A percentile compares a stretch with the other conserved stretches of the same genome.
These are phyloP conservation scores for Dinoponera quadriceps DNA, from an alignment of 1,140 invertebrate species.

Conservation along the genomic window DNA sequence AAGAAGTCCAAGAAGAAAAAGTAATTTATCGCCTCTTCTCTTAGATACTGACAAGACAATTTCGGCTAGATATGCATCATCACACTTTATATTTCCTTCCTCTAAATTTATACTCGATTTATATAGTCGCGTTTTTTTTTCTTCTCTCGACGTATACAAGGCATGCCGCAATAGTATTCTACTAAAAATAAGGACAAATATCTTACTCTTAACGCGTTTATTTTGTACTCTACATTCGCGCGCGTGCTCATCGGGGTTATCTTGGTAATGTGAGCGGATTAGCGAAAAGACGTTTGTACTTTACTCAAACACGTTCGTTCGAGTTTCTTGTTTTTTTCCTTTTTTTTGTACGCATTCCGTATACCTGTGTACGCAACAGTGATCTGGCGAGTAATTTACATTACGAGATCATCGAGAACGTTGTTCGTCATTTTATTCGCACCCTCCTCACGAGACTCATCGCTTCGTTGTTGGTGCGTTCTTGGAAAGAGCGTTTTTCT, in stretches of 20 bases:
- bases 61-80: slow-evolving; percentile 37
- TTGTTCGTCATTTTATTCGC: neutral
- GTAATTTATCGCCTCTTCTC: slow-evolving; percentile 47
- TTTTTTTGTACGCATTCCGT: neutral
- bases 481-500: slow-evolving; percentile 1
- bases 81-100: neutral
- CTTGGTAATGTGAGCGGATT: neutral
- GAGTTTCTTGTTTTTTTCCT: neutral
- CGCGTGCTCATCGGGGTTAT: neutral
- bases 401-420: neutral
- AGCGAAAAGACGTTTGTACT: slow-evolving; percentile 11
- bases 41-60: slow-evolving; percentile 14
- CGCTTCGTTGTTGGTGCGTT: neutral
- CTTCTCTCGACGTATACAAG: neutral
- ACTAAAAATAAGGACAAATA: slow-evolving; percentile 17
- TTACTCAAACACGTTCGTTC: slow-evolving; percentile 39
- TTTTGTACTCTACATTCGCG: slow-evolving; percentile 41
- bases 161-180: slow-evolving; percentile 30
- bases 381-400: slow-evolving; percentile 25
- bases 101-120: slow-evolving; percentile 10
- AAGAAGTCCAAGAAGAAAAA: slow-evolving; percentile 85
- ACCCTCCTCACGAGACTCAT: neutral
- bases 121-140: slow-evolving; percentile 4
- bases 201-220: slow-evolving; percentile 57
- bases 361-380: neutral